Percentiles rank a stretch among this genome's conserved stretches.
Conservation (phyloP, 2,888 invertebrate species). For the Clivina fossor region DNA sequence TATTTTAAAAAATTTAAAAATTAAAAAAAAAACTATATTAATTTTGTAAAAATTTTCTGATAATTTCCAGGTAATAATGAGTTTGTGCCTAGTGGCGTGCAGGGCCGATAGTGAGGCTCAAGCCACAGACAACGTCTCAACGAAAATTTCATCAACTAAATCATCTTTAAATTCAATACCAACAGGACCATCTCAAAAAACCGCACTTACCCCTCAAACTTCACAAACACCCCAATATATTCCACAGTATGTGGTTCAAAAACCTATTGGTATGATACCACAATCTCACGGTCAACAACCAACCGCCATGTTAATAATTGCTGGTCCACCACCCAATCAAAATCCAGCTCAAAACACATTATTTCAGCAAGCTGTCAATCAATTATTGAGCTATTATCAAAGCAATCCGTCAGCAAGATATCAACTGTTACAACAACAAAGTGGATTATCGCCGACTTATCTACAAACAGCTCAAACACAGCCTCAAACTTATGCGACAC, state of each 20-base stretch:
- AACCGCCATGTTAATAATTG: slow-evolving; percentile 50
- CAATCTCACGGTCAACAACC: slow-evolving; percentile 44
- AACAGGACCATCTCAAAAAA: slow-evolving; percentile 36
- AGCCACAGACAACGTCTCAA: slow-evolving; percentile 9
- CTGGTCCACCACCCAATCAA: slow-evolving; percentile 48
- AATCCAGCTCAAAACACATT: slow-evolving; percentile 42
- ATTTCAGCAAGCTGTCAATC: slow-evolving; percentile 44
- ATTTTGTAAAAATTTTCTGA: too few species aligned
- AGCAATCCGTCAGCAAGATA: slow-evolving; percentile 47
- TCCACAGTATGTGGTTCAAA: slow-evolving; percentile 40
- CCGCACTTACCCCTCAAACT: slow-evolving; percentile 38
- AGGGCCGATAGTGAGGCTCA: slow-evolving; percentile 15
- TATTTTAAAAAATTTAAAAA: too few species aligned
- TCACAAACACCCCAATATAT: slow-evolving; percentile 40
- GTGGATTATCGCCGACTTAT: background rate
- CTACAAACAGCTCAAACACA: background rate
- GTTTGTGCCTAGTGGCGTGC: slow-evolving; percentile 29
- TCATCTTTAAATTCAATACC: slow-evolving; percentile 38
- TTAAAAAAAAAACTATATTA: slow-evolving; percentile 1
- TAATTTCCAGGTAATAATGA: slow-evolving; percentile 38
- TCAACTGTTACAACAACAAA: slow-evolving; percentile 38
- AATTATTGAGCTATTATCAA: slow-evolving; percentile 48
- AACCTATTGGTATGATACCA: slow-evolving; percentile 39
- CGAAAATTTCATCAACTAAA: slow-evolving; percentile 9
- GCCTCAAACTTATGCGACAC: slow-evolving; percentile 7